Evolutionary conservation across 2,888 invertebrate genomes (phyloP), one percentile per base, ranked within the genome.

Genomic region (Pachliopta kotzebuea): DNA sequence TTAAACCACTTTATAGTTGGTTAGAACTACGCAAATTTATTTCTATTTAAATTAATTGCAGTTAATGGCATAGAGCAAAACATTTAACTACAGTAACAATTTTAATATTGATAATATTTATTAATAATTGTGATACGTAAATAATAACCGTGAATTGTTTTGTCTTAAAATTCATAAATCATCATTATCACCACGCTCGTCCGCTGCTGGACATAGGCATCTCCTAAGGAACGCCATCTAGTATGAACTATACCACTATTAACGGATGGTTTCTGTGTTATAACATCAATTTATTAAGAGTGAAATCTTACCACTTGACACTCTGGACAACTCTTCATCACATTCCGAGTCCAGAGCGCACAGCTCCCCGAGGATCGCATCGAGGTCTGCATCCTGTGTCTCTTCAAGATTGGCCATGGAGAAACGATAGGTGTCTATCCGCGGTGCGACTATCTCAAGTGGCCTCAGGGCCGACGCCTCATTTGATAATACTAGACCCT

Each of bases 371-470:
- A 99, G 93, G 76, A 99, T 98, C 65, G 98, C 98, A 86, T 99
- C 99, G 83, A 99, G 93, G 89, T 99, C 99, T 60, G 98, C 97
- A 88, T 99, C 98, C 82, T 98, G 98, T 24, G 97, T 97, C 87
- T 98, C 98, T 92, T 98, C 98, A 62, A 98, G 93, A 86, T 98
- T 98, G 60, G 98, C 98, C 97, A 98, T 98, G 61, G 98, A 98
- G 88, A 98, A 98, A 76, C 98, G 94, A 88, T 98, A 97, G 68
- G 96, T 95, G 90, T 97, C 97, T 76, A 97, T 97, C 71, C 97
- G 88, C 56, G 96, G 96, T n/a, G 95, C 94, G 66, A 95, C 94
- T 74, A 96, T 95, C 84, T 95, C 95, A 74, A 95, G 90, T 11
- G 95, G 95, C 75, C 94, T 92, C 76, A 94, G 86, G 31, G 93